Conservation (phyloP, 2,797 vertebrate genomes). For the Poecilia velifera region DNA sequence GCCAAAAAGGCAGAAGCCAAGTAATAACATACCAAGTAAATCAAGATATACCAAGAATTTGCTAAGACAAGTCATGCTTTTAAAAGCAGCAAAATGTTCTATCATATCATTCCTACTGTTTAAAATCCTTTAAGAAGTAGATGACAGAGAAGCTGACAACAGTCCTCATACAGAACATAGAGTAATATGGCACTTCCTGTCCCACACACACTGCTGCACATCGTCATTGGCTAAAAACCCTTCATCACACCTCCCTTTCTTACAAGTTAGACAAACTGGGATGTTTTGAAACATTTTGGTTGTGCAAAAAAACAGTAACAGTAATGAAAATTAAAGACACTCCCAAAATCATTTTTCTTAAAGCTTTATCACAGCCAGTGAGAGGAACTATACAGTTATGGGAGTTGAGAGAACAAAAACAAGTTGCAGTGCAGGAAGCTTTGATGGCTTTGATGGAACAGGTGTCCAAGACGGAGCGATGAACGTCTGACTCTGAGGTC, state of each 20-base stretch:
- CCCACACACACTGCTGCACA: not conserved
- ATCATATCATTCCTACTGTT: not conserved
- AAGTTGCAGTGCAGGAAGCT: slow-evolving; percentile 3
- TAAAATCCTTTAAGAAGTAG: not conserved
- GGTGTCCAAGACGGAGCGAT: slow-evolving; percentile 17
- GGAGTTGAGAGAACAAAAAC: slow-evolving; percentile 20
- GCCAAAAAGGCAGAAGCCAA: slow-evolving; percentile 13
- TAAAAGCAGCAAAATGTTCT: not conserved
- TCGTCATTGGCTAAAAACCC: not conserved
- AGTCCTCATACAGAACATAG: not conserved
- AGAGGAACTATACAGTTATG: not conserved
- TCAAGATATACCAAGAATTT: not conserved
- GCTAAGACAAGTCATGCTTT: not conserved
- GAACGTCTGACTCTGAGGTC: slow-evolving; percentile 20
- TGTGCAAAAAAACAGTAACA: not conserved
- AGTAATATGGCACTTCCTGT: not conserved
- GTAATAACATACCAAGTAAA: not conserved
- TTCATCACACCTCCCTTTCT: not conserved
- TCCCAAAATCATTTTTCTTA: not conserved
- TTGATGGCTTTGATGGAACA: slow-evolving; percentile 26
- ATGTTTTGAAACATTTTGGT: not conserved
- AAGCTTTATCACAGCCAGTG: slow-evolving; percentile 10
- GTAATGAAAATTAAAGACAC: not conserved
- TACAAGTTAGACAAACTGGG: not conserved
- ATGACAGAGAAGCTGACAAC: not conserved